A percentile compares a stretch with the other conserved stretches of the same genome.
Evolutionary conservation across 2,888 invertebrate genomes (phyloP).

Genomic region (Pyrgus malvae): DNA sequence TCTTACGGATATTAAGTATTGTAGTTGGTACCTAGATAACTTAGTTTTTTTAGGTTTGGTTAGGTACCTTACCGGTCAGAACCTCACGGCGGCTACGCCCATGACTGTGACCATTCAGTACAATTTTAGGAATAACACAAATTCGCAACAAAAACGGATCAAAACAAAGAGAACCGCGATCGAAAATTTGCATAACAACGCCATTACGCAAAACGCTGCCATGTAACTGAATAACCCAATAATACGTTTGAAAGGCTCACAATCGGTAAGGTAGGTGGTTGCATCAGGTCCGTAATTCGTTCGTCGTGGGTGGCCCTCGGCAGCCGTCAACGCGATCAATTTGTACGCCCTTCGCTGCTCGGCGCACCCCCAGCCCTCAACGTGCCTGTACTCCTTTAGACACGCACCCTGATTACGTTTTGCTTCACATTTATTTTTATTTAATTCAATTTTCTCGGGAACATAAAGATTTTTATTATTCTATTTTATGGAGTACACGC

Average conservation of each 20-base stretch:
- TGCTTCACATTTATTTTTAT: background rate
- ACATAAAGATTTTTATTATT: no score
- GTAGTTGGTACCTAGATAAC: no score
- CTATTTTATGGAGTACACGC: no score
- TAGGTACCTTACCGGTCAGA: no score
- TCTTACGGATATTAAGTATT: no score
- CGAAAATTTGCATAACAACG: constrained; percentile 26
- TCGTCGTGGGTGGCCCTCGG: constrained; percentile 72
- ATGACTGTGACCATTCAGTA: no score
- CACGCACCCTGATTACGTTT: constrained; percentile 58
- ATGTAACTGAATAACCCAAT: constrained; percentile 27
- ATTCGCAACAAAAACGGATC: constrained; percentile 12
- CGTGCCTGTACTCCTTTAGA: constrained; percentile 51
- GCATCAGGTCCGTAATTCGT: constrained; percentile 46
- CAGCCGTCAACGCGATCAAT: constrained; percentile 73
- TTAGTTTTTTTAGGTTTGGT: no score
- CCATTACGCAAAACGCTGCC: constrained; percentile 23
- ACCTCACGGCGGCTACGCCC: no score
- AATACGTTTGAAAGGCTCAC: constrained; percentile 32
- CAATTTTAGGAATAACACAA: constrained; percentile 7
- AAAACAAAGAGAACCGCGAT: constrained; percentile 10
- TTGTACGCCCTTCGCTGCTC: constrained; percentile 70
- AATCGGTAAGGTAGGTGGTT: constrained; percentile 47
- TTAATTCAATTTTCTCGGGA: background rate
- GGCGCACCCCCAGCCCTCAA: constrained; percentile 44